Evolutionary conservation across 1,140 invertebrate species (phyloP).

Genomic region (Drosophila takahashii): DNA sequence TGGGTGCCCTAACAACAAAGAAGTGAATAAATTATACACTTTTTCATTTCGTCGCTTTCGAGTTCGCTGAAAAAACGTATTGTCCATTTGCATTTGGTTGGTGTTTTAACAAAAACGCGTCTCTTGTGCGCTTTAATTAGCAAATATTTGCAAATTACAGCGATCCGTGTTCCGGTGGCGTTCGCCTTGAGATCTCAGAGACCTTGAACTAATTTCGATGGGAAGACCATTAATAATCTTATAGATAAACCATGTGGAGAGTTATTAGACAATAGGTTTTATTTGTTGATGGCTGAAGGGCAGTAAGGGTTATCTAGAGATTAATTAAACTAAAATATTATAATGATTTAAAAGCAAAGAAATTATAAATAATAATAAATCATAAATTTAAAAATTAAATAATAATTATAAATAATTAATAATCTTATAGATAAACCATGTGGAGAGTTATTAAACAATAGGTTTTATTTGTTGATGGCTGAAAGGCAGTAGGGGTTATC

Average conservation of each 20-base stretch:
- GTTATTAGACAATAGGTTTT: background rate
- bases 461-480: background rate
- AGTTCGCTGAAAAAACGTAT: slow-evolving; percentile 24
- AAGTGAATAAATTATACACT: slow-evolving; percentile 72
- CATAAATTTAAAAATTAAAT: too few species aligned
- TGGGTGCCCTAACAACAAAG: slow-evolving; percentile 39
- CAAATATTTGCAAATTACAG: slow-evolving; percentile 79
- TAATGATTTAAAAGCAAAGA: too few species aligned
- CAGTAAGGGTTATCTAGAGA: too few species aligned
- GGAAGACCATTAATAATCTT: slow-evolving; percentile 21
- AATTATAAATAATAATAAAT: too few species aligned
- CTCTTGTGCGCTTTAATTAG: slow-evolving; percentile 64
- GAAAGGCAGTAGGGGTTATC: too few species aligned
- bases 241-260: slow-evolving; percentile 4
- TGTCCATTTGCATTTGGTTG: slow-evolving; percentile 37
- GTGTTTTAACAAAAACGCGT: slow-evolving; percentile 26
- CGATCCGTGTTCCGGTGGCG: slow-evolving; percentile 24
- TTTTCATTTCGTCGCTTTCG: slow-evolving; percentile 45
- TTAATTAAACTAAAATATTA: too few species aligned
- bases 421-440: background rate
- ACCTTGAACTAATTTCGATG: slow-evolving; percentile 66
- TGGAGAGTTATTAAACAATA: slow-evolving; percentile 3
- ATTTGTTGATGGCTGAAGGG: background rate
- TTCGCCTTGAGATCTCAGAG: slow-evolving; percentile 51
- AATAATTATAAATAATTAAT: too few species aligned